phyloP scores from a whole-genome alignment of 2,888 invertebrate species.

The Ichneumoninae sp. region DNA sequence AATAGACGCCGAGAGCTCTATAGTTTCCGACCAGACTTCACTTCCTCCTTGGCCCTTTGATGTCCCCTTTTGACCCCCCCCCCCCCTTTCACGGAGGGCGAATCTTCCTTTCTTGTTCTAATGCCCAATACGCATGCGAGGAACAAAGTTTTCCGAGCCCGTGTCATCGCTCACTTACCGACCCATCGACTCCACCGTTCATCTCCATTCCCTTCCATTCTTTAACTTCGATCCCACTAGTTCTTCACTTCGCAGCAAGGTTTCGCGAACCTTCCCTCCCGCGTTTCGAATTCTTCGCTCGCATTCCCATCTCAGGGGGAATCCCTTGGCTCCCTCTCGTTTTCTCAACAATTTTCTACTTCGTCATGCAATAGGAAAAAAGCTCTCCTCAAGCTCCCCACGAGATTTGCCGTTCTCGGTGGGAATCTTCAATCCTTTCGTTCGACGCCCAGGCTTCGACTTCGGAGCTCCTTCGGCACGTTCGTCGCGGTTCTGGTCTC shows the following conservation, averaged over 20 bases:
- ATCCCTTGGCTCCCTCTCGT: background rate
- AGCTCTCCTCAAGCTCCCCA: background rate
- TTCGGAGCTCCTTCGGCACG: background rate
- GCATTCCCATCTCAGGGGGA: background rate
- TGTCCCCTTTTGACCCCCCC: too few species aligned
- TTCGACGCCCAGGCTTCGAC: background rate
- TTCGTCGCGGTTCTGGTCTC: background rate
- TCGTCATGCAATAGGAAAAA: background rate
- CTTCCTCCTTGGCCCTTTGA: too few species aligned
- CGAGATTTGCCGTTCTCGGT: slow-evolving; percentile 5
- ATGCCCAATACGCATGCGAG: too few species aligned
- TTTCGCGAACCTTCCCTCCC: background rate
- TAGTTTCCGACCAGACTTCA: too few species aligned
- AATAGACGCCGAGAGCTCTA: slow-evolving; percentile 49
- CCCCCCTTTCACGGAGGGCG: too few species aligned
- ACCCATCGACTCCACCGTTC: too few species aligned
- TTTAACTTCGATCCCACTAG: background rate
- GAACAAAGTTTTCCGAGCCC: too few species aligned
- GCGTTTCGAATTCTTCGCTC: background rate
- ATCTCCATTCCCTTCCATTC: too few species aligned
- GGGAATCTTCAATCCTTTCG: slow-evolving; percentile 8
- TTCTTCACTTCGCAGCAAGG: background rate
- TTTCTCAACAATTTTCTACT: slow-evolving; percentile 9
- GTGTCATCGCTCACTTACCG: too few species aligned
- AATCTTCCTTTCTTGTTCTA: too few species aligned